Evolutionary conservation across 2,888 invertebrate species (phyloP), one percentile per base, ranked within the genome.

Genomic region (Alcis repandata): DNA sequence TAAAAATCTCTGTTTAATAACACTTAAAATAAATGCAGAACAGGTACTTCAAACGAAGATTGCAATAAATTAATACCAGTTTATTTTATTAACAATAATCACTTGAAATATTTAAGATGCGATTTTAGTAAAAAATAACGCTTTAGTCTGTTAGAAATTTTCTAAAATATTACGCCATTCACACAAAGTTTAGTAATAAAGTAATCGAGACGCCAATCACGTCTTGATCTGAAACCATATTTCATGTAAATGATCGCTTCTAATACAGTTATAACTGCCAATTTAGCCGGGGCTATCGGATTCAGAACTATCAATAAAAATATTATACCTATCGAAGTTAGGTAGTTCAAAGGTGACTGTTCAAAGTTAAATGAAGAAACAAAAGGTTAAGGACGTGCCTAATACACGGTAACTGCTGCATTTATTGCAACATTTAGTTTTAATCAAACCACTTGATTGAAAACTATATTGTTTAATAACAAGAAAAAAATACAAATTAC

Each of bases 191-290:
- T 2, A 27, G 19, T 51, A 36, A 49, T 51, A 51, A 51, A 51
- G 36, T 51, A 36, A 51, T 19, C 51, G 6, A 49, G 49, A 17
- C 33, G 33, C 33, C 51, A 51, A 51, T 51, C 51, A 51, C 51
- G 51, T 13, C 20, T 48, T 49, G 48, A 51, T 51, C 51, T 51
- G 36, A 51, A 51, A 19, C 33, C 33, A 51, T 51, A 51, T 51
- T 51, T 51, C 33, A 51, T 51, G 19, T 36, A 36, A 51, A 51
- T 36, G 51, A 36, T 51, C 51, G 19, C 19, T 36, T 11, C 6
- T 7, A 51, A 33, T 36, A 36, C 19, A 36, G 51, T 51, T 19
- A 8, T 36, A 51, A 51, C 51, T 36, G 19, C 19, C 51, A 51
- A 51, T 51, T 51, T 51, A 51, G 19, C 9, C 13, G 4, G 1